These are phyloP conservation scores for Ophioderma brevispina DNA, from an alignment of 35 echinoderm and acorn worm species.

Conservation along the genomic window DNA sequence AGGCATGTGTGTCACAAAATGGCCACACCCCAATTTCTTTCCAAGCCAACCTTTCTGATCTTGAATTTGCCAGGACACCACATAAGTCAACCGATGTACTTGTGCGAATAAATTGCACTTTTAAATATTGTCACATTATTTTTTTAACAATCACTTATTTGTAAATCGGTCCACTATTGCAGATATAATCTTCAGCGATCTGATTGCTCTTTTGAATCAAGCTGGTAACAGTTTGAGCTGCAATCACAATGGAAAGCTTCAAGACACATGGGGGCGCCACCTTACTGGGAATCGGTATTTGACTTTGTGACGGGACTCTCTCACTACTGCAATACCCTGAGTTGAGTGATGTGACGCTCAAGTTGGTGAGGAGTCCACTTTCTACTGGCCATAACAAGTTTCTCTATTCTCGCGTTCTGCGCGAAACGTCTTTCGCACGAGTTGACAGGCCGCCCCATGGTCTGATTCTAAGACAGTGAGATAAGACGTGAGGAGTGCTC, in stretches of 20 bases:
- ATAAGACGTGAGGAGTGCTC: slow-evolving; percentile 35
- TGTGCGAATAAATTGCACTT: too few relatives aligned
- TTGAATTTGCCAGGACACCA: too few relatives aligned
- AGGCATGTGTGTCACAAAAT: too few relatives aligned
- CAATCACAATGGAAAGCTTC: neutral
- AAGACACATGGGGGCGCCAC: neutral
- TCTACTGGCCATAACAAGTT: slow-evolving; percentile 66
- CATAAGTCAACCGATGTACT: too few relatives aligned
- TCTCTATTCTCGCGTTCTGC: slow-evolving; percentile 40
- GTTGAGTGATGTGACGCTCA: slow-evolving; percentile 48
- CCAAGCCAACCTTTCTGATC: too few relatives aligned
- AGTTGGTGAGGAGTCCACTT: slow-evolving; percentile 14
- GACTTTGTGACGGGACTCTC: slow-evolving; percentile 28
- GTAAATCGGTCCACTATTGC: too few relatives aligned
- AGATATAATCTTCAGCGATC: too few relatives aligned
- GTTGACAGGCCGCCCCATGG: slow-evolving; percentile 48
- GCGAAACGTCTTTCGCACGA: slow-evolving; percentile 54
- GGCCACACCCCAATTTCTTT: too few relatives aligned
- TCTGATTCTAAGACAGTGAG: slow-evolving; percentile 28
- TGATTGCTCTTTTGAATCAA: too few relatives aligned
- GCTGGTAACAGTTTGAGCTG: too few relatives aligned
- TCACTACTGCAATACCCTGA: slow-evolving; percentile 37
- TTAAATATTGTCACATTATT: too few relatives aligned
- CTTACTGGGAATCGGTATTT: slow-evolving; percentile 4
- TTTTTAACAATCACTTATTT: too few relatives aligned